Evolutionary conservation across 2,797 vertebrate species (phyloP).

Genomic region (Dicrostonyx torquatus): DNA sequence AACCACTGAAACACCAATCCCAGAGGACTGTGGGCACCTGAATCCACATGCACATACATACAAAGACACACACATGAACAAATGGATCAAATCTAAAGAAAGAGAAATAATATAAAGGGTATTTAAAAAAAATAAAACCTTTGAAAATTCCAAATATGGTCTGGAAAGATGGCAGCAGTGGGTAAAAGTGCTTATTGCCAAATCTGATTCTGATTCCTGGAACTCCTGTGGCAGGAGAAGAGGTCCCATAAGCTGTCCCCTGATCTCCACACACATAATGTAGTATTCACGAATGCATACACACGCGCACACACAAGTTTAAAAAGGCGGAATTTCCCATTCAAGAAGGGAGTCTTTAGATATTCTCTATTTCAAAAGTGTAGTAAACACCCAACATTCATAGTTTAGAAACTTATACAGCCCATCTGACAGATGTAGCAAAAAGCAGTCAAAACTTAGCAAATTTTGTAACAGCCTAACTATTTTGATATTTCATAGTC

Average conservation of each 20-base stretch:
- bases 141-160: conserved; percentile 3
- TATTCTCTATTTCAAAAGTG: conserved; percentile 26
- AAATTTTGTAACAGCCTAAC: not conserved
- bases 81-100: not conserved
- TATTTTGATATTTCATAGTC: conserved; percentile 12
- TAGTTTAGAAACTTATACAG: not conserved
- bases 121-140: not conserved
- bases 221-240: not conserved
- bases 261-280: too few relatives aligned
- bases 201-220: not conserved
- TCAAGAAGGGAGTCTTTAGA: not conserved
- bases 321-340: not conserved
- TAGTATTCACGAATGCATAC: not conserved
- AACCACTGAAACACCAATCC: not conserved
- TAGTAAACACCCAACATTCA: not conserved
- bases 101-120: not conserved
- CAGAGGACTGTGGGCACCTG: not conserved
- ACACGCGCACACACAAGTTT: not conserved
- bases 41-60: too few relatives aligned
- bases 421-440: conserved; percentile 1
- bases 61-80: not conserved
- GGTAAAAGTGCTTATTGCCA: not conserved
- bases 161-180: not conserved
- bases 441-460: conserved; percentile 19
- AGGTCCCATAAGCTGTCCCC: too few relatives aligned